These are phyloP conservation scores for Acrocyrtus sp. DNA, from an alignment of 2,888 invertebrate species.

Conservation along the genomic window DNA sequence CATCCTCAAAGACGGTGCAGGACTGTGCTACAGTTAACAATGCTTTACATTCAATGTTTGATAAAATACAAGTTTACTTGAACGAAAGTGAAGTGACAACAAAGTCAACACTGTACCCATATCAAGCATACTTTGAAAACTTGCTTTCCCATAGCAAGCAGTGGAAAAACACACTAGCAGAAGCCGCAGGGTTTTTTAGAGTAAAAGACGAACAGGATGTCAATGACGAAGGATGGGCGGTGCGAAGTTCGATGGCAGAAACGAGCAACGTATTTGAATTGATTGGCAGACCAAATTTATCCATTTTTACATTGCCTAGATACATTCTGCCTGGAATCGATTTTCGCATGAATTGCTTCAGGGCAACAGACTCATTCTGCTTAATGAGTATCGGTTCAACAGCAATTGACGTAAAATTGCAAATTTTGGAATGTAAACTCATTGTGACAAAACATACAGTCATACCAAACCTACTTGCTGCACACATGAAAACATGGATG, in stretches of 20 bases:
- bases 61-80: conserved; percentile 15
- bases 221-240: conserved; percentile 19
- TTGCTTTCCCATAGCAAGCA: conserved; percentile 19
- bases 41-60: conserved; percentile 32
- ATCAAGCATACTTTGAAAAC: conserved; percentile 29
- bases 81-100: conserved; percentile 16
- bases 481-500: conserved; percentile 36
- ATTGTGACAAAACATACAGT: conserved; percentile 24
- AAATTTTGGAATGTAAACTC: conserved; percentile 35
- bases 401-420: conserved; percentile 3
- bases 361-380: conserved; percentile 28
- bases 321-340: conserved; percentile 49
- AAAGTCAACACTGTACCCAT: conserved; percentile 28
- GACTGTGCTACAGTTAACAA: conserved; percentile 41
- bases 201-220: conserved; percentile 27
- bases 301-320: conserved; percentile 22
- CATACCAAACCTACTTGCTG: conserved; percentile 32
- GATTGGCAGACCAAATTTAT: conserved; percentile 35
- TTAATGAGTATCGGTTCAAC: conserved; percentile 15
- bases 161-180: conserved; percentile 24
- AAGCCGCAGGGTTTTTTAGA: conserved; percentile 32
- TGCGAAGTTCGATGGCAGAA: conserved; percentile 5
- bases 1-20: neutral
- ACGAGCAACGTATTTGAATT: conserved; percentile 47
- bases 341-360: conserved; percentile 25